Evolutionary conservation across 2,113 vertebrate species (phyloP), one percentile per base, ranked within the genome.

Genomic region (Periophthalmus modestus): DNA sequence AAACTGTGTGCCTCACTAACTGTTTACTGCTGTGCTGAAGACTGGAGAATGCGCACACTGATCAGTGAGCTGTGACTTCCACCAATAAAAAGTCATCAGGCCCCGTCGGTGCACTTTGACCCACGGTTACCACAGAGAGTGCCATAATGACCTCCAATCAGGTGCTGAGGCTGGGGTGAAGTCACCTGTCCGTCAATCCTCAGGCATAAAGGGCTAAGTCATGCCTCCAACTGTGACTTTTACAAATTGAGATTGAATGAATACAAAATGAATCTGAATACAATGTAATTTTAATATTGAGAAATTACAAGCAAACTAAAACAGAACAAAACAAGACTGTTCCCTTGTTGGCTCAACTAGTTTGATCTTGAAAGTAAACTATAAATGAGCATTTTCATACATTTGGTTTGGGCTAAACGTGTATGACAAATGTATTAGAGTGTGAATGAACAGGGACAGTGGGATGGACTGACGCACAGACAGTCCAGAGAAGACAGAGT

Each of bases 1-100:
- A 43, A 65, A 65, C 36, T 59, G 23, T 23, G 57, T 15, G 23
- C 24, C 10, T 59, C 57, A 14, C 34, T 65, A 39, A 39, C 18
- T 65, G 62, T 0, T 46, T 12, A 21, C 14, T 69, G 10, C 13
- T 47, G 50, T 68, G 63, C 57, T 69, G 10, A 59, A 47, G 68
- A 58, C 46, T 66, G 0, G 13, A 43, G 4, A 58, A 77, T 73
- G 75, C 69, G 70, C 59, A 47, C 39, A 9, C 21, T 9, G 76
- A 71, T 48, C 77, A 61, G 66, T 78, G 74, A 77, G 50, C 77
- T 73, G 74, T 78, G 79, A 82, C 74, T 74, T 77, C 72, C 77
- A 80, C 72, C 79, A 75, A 48, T 81, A 71, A 81, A 74, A 75
- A 54, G 34, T 71, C 54, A 78, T 81, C 63, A 73, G 62, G 72